Base-by-base conservation (phyloP, 2,888 invertebrate genomes). In the Acanthococcus lagerstroemiae region DNA sequence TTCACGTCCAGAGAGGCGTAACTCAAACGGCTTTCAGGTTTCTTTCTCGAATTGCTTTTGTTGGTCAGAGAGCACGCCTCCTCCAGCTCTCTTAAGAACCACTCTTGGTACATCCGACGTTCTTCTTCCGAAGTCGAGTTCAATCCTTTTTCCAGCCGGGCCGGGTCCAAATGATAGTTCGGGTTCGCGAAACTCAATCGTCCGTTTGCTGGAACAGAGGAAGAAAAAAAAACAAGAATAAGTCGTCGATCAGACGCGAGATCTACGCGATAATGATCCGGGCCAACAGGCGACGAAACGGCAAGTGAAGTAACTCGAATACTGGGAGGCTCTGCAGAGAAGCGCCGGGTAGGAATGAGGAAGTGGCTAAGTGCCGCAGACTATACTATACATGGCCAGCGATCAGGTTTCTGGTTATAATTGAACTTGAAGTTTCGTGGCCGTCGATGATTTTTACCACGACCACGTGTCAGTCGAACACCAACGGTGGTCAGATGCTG, bases 131-230 rank as follows among this genome's bases (percentile, higher is more conserved):
- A 52, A 76, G 84, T 83, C 71, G 83, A 84, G 75, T 85, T 85
- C 73, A 83, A 80, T 58, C 86, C 87, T 72, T 88, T 87, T 78
- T 87, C 87, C 74, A 90, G 80, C 6, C 86, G 81, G 54, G 85
- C 83, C 67, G 88, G 86, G 75, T 86, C 86, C 80, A 89, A 77
- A 74, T 88, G 89, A 78, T 92, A 92, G 79, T 92, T 92, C 25
- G 92, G 91, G 77, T 92, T 92, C 80, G 91, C 89, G 79, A 91
- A 92, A 73, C 91, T 91, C 75, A 90, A 81, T 70, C 90, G 84
- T 76, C 91, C 91, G 82, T 90, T 90, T 81, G 91, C 91, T 91
- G 84, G 50, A 75, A 77, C 76, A 50, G 55, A 65, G 26, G 5
- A 65, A 57, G 24, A 58, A 58, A 44, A 57, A 24, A 56, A 19